A percentile compares a stretch with the other conserved stretches of the same genome.
phyloP scores from a whole-genome alignment of 2,888 invertebrate genomes.

The Lordiphosa fenestrarum region DNA sequence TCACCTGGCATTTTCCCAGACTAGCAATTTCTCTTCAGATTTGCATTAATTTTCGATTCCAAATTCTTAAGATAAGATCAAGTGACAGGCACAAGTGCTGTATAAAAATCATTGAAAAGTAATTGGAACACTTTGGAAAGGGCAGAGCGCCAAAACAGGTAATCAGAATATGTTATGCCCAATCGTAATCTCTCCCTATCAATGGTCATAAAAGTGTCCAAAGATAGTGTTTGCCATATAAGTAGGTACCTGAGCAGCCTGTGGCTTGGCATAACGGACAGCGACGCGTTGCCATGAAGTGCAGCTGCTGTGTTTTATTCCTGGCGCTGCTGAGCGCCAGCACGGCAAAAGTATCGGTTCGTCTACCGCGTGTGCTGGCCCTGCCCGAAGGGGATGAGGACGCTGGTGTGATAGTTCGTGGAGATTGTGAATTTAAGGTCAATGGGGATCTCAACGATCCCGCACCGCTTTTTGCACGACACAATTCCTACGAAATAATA shows the following conservation, averaged over 20 bases:
- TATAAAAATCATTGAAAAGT: slow-evolving; percentile 3
- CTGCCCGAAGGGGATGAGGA: slow-evolving; percentile 35
- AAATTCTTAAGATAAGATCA: slow-evolving; percentile 11
- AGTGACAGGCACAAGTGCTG: slow-evolving; percentile 19
- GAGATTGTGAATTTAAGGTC: slow-evolving; percentile 66
- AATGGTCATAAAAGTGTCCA: slow-evolving; percentile 16
- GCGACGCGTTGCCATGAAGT: slow-evolving; percentile 42
- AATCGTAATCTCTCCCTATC: slow-evolving; percentile 15
- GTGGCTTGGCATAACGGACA: slow-evolving; percentile 29
- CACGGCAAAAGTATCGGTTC: slow-evolving; percentile 8
- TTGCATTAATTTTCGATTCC: slow-evolving; percentile 16
- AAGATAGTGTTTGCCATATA: slow-evolving; percentile 38
- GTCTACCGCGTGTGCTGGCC: slow-evolving; percentile 49
- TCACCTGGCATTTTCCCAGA: neutral
- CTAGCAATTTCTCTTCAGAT: no score
- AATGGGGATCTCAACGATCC: slow-evolving; percentile 80
- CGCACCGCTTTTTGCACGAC: slow-evolving; percentile 83
- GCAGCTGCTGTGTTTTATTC: slow-evolving; percentile 34
- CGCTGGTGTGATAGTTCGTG: slow-evolving; percentile 52
- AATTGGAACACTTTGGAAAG: slow-evolving; percentile 2
- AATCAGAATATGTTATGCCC: slow-evolving; percentile 6
- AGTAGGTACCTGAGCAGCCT: slow-evolving; percentile 15
- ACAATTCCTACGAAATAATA: slow-evolving; percentile 70
- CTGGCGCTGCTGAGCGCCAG: slow-evolving; percentile 42
- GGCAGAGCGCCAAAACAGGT: neutral